A percentile compares a stretch with the other conserved stretches of the same genome.
Conservation (phyloP, 2,797 vertebrate species). For the Rhynchonycteris naso region DNA sequence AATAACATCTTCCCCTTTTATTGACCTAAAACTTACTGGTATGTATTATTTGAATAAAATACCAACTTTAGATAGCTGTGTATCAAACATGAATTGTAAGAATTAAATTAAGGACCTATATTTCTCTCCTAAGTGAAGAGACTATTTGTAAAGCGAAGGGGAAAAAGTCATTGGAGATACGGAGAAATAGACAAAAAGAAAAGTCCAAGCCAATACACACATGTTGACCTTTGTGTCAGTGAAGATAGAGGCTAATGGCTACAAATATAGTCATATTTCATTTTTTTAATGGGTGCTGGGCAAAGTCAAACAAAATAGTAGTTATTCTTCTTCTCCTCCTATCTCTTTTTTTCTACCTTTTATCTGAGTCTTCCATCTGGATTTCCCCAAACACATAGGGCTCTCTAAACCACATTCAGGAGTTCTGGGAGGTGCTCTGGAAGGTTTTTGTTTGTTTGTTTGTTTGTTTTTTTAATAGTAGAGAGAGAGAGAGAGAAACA, state of each 20-base stretch:
- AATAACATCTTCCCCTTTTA: conserved; percentile 25
- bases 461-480: too few species aligned
- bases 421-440: background rate
- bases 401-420: background rate
- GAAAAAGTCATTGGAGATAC: background rate
- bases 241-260: background rate
- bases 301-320: background rate
- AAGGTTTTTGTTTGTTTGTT: background rate
- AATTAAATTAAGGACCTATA: conserved; percentile 32
- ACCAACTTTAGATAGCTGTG: conserved; percentile 26
- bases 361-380: background rate
- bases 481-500: too few species aligned
- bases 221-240: background rate
- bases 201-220: background rate
- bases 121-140: conserved; percentile 37
- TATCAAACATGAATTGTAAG: conserved; percentile 41
- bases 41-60: conserved; percentile 59
- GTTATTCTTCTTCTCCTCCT: background rate
- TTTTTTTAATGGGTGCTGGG: background rate
- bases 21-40: conserved; percentile 17
- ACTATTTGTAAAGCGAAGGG: conserved; percentile 30
- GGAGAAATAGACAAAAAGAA: background rate
- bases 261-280: background rate
- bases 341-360: background rate
- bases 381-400: background rate